Evolutionary conservation across 2,797 vertebrate species (phyloP).

Genomic region (Danio aesculapii): DNA sequence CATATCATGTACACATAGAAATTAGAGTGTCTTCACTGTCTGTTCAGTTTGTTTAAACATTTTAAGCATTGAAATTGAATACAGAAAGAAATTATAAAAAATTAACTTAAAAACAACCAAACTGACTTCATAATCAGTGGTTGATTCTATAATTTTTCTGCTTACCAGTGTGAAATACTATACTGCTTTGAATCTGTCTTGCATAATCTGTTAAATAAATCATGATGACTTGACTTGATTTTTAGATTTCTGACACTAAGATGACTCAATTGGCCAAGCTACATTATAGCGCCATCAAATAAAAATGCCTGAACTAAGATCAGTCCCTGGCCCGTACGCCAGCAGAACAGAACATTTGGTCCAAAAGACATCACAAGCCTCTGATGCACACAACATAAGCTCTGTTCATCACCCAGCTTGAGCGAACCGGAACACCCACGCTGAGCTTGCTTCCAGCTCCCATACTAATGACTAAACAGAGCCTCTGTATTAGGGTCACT

Average conservation of each 20-base stretch:
- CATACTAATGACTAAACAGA: conserved; percentile 56
- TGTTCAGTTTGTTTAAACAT: too few relatives aligned
- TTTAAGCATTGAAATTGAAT: too few relatives aligned
- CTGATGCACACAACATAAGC: conserved; percentile 39
- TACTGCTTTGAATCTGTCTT: too few relatives aligned
- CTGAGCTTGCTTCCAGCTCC: conserved; percentile 14
- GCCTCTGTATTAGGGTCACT: conserved; percentile 54
- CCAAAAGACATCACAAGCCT: conserved; percentile 7
- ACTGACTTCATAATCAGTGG: too few relatives aligned
- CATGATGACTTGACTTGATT: too few relatives aligned
- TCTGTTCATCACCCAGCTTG: conserved; percentile 42
- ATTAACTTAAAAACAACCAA: too few relatives aligned
- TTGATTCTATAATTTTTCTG: too few relatives aligned
- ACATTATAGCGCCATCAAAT: background rate
- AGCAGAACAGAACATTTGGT: background rate
- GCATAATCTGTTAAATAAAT: too few relatives aligned
- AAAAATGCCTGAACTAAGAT: background rate
- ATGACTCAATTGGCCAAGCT: background rate
- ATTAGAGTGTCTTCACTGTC: too few relatives aligned
- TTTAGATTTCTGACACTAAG: background rate
- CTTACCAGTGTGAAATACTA: too few relatives aligned
- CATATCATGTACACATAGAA: too few relatives aligned
- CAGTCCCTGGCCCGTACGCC: background rate
- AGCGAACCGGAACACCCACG: conserved; percentile 48
- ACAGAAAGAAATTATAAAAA: too few relatives aligned